Base-by-base conservation (phyloP, 2,113 vertebrate species). In the Ibidorhyncha struthersii region DNA sequence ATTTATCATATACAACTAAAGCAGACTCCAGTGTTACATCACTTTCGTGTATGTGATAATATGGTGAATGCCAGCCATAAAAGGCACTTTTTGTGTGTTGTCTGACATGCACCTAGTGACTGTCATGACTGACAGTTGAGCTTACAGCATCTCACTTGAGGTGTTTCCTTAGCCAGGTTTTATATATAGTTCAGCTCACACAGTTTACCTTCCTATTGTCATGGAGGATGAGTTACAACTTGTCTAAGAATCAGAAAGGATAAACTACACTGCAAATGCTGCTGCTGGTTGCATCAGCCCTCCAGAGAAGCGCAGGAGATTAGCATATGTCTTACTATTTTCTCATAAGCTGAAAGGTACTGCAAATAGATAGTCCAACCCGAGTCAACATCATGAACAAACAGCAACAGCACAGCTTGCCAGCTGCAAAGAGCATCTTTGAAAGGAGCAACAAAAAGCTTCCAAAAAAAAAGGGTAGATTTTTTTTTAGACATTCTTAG, bases 41-140 rank as follows among this genome's bases (percentile, higher is more conserved):
- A 4, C 45, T 65, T n/a, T 15, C 1, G 0, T 8, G 23, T 26
- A 30, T 8, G 17, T 5, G 3, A 36, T 30, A 53, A 27, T 4
- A 15, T 0, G 2, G 10, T 3, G 7, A 73, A 22, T 22, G 45
- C 15, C 45, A 45, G 58, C 14, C 14, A 19, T 1, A 8, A 65
- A 25, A 52, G 20, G 41, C 49, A 26, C 26, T 63, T 58, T 47
- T 4, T 23, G 10, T 21, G 29, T 32, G 27, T 27, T 27, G 45
- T 45, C 41, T 69, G 43, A 52, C 34, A 58, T 14, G 41, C 5
- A 30, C 21, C 53, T 22, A 34, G 22, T 25, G 47, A 56, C 45
- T 27, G 6, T 14, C 11, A 6, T 4, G 10, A 22, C n/a, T 38
- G 36, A 40, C 45, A 43, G 45, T 1, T 30, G 16, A 41, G 38